Evolutionary conservation across 35 echinoderm and acorn worm genomes (phyloP).

Genomic region (Hemicentrotus pulcherrimus): DNA sequence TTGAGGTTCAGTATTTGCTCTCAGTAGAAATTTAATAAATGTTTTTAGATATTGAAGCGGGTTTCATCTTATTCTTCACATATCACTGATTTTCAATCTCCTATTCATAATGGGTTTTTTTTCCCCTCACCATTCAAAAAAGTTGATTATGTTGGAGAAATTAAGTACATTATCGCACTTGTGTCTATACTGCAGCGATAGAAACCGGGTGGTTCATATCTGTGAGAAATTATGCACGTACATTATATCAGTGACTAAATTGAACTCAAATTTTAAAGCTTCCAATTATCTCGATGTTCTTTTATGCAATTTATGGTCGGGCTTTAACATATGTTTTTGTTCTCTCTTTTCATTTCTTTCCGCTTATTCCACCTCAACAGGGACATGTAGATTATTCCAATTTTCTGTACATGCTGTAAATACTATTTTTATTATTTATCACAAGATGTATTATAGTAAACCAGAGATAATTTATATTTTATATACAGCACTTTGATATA

Average conservation of each 20-base stretch:
- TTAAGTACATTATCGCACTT: too few species aligned
- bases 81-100: too few species aligned
- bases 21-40: background rate
- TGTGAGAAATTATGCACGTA: background rate
- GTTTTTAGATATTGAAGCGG: background rate
- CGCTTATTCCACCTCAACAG: background rate
- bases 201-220: background rate
- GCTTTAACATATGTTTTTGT: background rate
- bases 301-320: background rate
- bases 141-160: too few species aligned
- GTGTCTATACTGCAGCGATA: background rate
- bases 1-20: background rate
- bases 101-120: too few species aligned
- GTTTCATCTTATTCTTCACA: too few species aligned
- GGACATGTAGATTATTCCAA: constrained; percentile 45
- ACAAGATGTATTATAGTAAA: constrained; percentile 52
- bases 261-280: too few species aligned
- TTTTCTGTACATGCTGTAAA: constrained; percentile 31
- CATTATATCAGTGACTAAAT: too few species aligned
- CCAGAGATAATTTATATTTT: constrained; percentile 57
- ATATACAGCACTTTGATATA: constrained; percentile 34
- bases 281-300: background rate
- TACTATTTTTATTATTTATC: constrained; percentile 56
- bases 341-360: constrained; percentile 14
- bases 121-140: too few species aligned